These are phyloP conservation scores for Neoitamus cyanurus DNA, from an alignment of 2,888 invertebrate species.

Conservation along the genomic window DNA sequence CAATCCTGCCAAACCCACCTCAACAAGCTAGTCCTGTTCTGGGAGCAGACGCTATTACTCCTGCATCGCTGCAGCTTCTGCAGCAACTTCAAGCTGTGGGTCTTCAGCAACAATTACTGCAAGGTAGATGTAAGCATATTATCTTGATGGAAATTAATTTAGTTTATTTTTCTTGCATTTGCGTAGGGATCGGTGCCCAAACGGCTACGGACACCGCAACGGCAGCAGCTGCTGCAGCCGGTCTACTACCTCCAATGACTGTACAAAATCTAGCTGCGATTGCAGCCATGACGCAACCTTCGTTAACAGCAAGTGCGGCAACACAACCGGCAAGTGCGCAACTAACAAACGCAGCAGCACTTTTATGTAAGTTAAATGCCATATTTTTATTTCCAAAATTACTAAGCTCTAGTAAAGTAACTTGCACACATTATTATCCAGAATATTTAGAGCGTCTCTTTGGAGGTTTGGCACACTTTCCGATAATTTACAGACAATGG, in stretches of 20 bases:
- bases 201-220: slow-evolving; percentile 60
- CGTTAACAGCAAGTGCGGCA: slow-evolving; percentile 62
- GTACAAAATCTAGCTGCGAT: slow-evolving; percentile 92
- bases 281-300: slow-evolving; percentile 71
- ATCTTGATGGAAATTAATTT: neutral
- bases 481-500: too few species aligned
- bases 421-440: neutral
- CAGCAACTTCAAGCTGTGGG: slow-evolving; percentile 77
- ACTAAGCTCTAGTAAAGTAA: neutral
- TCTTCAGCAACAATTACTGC: slow-evolving; percentile 73
- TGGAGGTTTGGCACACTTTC: too few species aligned
- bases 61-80: slow-evolving; percentile 73
- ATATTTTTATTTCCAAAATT: neutral
- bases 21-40: slow-evolving; percentile 66
- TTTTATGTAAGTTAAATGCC: slow-evolving; percentile 63
- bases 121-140: slow-evolving; percentile 63
- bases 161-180: neutral
- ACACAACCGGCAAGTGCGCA: slow-evolving; percentile 63
- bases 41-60: slow-evolving; percentile 69
- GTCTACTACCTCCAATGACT: slow-evolving; percentile 80
- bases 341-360: slow-evolving; percentile 64
- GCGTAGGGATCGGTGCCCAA: slow-evolving; percentile 62
- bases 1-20: slow-evolving; percentile 66
- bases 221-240: slow-evolving; percentile 65
- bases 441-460: too few species aligned